Evolutionary conservation across 2,797 vertebrate genomes (phyloP).

Genomic region (Artibeus jamaicensis): DNA sequence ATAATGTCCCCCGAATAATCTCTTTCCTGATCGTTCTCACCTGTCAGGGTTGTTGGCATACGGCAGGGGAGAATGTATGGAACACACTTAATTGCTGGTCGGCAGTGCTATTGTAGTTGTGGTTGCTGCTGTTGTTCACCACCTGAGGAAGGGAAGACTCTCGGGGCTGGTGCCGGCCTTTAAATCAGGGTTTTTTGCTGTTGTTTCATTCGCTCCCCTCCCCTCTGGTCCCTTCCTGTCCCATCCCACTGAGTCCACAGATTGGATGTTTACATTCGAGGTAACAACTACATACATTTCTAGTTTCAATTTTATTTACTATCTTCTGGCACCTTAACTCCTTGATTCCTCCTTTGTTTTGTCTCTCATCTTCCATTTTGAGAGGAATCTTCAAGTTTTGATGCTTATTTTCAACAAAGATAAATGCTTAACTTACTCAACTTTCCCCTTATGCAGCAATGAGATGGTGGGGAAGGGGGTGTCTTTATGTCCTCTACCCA

Average conservation of each 20-base stretch:
- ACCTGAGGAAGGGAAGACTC: not conserved
- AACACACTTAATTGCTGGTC: no score
- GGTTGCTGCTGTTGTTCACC: not conserved
- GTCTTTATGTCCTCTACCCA: conserved; percentile 14
- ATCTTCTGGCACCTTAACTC: not conserved
- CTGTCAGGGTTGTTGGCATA: not conserved
- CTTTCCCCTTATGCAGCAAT: not conserved
- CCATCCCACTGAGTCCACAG: not conserved
- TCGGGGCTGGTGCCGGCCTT: not conserved
- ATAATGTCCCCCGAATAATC: not conserved
- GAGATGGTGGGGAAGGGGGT: not conserved
- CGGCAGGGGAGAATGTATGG: no score
- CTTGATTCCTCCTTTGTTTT: conserved; percentile 2
- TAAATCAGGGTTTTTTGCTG: not conserved
- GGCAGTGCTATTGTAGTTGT: no score
- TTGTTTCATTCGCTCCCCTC: not conserved
- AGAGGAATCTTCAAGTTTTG: conserved; percentile 5
- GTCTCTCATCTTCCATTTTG: not conserved
- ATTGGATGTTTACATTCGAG: not conserved
- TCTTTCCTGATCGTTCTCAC: not conserved
- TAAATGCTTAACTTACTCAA: not conserved
- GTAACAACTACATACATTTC: not conserved
- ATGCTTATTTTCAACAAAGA: conserved; percentile 40
- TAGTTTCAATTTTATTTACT: conserved; percentile 17
- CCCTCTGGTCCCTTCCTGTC: not conserved